phyloP scores from a whole-genome alignment of 2,113 vertebrate species.

The Macrotis lagotis region DNA sequence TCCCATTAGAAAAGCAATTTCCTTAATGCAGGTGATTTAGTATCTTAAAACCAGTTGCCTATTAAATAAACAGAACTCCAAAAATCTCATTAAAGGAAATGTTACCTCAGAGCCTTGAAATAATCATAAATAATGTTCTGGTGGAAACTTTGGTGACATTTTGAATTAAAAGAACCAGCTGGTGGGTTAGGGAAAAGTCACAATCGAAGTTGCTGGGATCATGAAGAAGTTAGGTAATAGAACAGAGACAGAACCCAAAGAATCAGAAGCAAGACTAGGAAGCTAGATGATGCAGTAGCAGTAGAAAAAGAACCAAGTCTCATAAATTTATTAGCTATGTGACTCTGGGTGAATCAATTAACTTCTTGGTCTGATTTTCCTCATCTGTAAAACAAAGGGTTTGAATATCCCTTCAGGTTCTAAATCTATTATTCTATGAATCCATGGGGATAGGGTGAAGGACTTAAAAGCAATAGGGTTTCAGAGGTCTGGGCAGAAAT shows the following conservation, averaged over 20 bases:
- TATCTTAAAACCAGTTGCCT: not conserved
- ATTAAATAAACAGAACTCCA: not conserved
- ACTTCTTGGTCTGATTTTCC: not conserved
- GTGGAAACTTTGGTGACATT: not conserved
- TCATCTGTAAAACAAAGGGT: not conserved
- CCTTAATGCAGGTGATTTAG: slow-evolving; percentile 15
- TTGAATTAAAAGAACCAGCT: not conserved
- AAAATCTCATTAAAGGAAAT: slow-evolving; percentile 16
- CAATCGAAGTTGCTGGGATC: not conserved
- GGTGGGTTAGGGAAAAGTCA: not conserved
- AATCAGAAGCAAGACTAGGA: not conserved
- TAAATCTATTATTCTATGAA: not conserved
- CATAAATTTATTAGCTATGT: not conserved
- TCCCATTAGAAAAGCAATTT: slow-evolving; percentile 1
- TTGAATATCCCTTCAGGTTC: not conserved
- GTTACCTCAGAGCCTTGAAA: not conserved
- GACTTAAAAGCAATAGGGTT: not conserved
- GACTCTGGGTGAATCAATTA: not conserved
- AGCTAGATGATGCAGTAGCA: not conserved
- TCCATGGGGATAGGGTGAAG: not conserved
- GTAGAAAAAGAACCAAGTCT: not conserved
- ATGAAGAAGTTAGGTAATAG: not conserved
- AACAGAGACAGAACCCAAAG: not conserved
- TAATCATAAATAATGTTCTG: not conserved
- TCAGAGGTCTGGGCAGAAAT: not conserved